phyloP scores from a whole-genome alignment of 2,888 invertebrate genomes.

The Cephus sareptanus region DNA sequence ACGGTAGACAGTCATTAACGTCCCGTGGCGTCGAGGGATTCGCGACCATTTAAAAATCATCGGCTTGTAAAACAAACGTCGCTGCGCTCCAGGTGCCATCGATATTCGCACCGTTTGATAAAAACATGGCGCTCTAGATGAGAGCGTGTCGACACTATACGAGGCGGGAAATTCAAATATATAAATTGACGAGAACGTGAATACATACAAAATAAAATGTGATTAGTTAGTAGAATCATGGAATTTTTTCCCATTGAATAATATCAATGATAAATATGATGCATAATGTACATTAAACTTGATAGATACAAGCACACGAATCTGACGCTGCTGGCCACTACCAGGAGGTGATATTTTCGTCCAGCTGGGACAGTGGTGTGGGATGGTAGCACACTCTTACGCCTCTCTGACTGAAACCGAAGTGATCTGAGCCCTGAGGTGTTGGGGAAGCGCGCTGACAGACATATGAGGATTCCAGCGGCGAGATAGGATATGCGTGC shows the following conservation, averaged over 20 bases:
- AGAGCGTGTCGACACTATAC: not conserved
- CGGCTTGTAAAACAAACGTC: not conserved
- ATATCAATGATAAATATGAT: not conserved
- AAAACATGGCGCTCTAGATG: not conserved
- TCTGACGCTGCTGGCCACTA: constrained; percentile 28
- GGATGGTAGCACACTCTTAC: constrained; percentile 13
- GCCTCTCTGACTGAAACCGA: constrained; percentile 18
- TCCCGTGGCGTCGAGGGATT: not conserved
- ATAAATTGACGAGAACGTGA: not conserved
- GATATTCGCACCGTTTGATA: not conserved
- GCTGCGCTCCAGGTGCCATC: not conserved
- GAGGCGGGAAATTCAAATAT: not conserved
- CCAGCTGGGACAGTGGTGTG: constrained; percentile 40
- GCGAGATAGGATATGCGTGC: constrained; percentile 59
- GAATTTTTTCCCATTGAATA: not conserved
- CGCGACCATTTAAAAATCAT: not conserved
- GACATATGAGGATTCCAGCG: constrained; percentile 65
- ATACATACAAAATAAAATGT: not conserved
- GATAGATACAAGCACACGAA: not conserved
- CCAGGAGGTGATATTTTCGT: constrained; percentile 51
- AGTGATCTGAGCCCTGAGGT: constrained; percentile 42
- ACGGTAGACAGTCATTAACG: not conserved
- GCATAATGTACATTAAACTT: not conserved
- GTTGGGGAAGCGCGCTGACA: constrained; percentile 55
- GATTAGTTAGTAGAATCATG: not conserved